Conservation (phyloP, 2,797 vertebrate species). For the Sebastes kiyomatsui region DNA sequence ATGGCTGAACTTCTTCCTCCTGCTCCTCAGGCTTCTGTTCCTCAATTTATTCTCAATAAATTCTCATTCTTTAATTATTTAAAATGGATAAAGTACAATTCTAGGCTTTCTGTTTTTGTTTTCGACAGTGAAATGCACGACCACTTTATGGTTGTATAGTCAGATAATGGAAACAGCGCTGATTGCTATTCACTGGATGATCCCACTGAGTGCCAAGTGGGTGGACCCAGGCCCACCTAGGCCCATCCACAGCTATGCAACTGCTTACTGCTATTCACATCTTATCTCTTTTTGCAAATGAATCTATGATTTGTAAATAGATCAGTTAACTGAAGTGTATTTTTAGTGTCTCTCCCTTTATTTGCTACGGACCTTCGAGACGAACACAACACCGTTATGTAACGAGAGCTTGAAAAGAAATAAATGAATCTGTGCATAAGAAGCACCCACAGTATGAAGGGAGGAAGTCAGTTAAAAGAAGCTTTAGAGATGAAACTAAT, state of each 20-base stretch:
- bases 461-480: background rate
- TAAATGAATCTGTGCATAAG: background rate
- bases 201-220: too few species aligned
- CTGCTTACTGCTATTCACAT: background rate
- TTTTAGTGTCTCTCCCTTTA: background rate
- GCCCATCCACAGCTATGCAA: fast-evolving
- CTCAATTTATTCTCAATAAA: too few species aligned
- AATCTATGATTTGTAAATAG: background rate
- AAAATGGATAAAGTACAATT: too few species aligned
- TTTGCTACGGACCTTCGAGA: background rate
- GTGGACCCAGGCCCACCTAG: too few species aligned
- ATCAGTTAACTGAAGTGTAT: background rate
- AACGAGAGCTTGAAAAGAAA: background rate
- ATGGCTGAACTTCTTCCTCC: too few species aligned
- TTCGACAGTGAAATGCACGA: too few species aligned
- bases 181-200: too few species aligned
- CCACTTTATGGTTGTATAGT: too few species aligned
- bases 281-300: background rate
- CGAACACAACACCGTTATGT: background rate
- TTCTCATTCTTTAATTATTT: fast-evolving
- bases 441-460: background rate
- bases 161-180: too few species aligned
- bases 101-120: too few species aligned
- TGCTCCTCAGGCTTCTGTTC: too few species aligned
- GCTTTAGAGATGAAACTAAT: background rate